Evolutionary conservation across 2,888 invertebrate species (phyloP), one percentile per base, ranked within the genome.

Genomic region (Catocala nupta): DNA sequence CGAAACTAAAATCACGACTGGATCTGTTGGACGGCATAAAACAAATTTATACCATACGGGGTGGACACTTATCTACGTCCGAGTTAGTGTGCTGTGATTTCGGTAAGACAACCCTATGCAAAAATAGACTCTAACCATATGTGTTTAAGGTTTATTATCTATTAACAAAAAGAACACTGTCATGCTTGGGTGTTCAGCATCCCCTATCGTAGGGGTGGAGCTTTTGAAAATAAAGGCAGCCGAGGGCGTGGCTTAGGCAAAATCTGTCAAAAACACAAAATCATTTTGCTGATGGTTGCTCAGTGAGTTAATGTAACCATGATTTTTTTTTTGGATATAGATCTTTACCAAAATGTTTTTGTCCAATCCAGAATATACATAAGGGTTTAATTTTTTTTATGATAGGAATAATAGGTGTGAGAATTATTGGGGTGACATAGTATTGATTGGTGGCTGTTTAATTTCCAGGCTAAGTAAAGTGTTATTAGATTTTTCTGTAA

Each of bases 21-120:
- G 82, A 77, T 68, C 57, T 62, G 59, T 65, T 66, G 55, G 56
- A 66, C 55, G 66, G 63, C 60, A 78, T 66, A 65, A 77, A 78
- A 82, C 84, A 81, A 84, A 88, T 92, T 91, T 92, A 92, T 91
- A 90, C 82, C 69, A 68, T 68, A 60, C 73, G 84, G 90, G 89
- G 88, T 86, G 82, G 81, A 69, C 76, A 80, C 83, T 80, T 75
- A 77, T 69, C 63, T 59, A 56, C 58, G 12, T 56, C 51, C 62
- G 69, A 65, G 65, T 66, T 70, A 65, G 73, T 76, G 70, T 80
- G 80, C 63, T 62, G 64, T 71, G 72, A 62, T 65, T 39, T 43
- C 49, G 36, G 7, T 57, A 51, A 34, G 5, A 25, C 33, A 4
- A 5, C 5, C 39, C 36, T 44, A 53, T 1, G 10, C 58, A 6